These are phyloP conservation scores for Tetramorium simillimum DNA, from an alignment of 1,140 invertebrate species.

Conservation along the genomic window DNA sequence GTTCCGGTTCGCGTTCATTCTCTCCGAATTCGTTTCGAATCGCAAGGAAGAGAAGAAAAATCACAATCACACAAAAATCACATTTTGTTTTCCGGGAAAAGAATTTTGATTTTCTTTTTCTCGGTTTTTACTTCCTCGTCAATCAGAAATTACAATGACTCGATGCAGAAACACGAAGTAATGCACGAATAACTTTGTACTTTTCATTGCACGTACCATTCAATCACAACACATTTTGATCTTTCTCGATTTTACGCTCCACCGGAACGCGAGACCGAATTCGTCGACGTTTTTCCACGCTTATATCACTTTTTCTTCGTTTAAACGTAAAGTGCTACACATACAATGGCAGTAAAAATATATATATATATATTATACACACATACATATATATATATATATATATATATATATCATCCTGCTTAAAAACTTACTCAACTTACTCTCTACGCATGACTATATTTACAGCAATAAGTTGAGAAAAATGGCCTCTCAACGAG, in stretches of 20 bases:
- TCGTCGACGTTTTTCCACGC: slow-evolving; percentile 53
- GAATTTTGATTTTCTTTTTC: slow-evolving; percentile 42
- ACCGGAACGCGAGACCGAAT: slow-evolving; percentile 69
- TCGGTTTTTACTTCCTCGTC: slow-evolving; percentile 22
- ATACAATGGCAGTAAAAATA: slow-evolving; percentile 77
- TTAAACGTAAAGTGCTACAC: slow-evolving; percentile 79
- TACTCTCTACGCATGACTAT: slow-evolving; percentile 76
- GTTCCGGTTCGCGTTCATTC: slow-evolving; percentile 60
- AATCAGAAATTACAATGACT: slow-evolving; percentile 10
- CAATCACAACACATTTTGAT: slow-evolving; percentile 50
- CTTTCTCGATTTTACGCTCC: neutral
- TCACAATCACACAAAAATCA: slow-evolving; percentile 49
- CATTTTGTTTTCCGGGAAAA: slow-evolving; percentile 30
- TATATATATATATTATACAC: neutral
- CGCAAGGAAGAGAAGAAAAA: slow-evolving; percentile 25
- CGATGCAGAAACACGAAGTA: neutral
- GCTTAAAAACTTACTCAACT: slow-evolving; percentile 79
- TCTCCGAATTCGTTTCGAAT: slow-evolving; percentile 2
- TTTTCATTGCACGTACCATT: slow-evolving; percentile 39
- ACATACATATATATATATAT: slow-evolving; percentile 48
- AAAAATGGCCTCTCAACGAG: slow-evolving; percentile 80
- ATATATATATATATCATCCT: slow-evolving; percentile 76
- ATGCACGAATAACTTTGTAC: slow-evolving; percentile 43
- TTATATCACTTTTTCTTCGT: slow-evolving; percentile 65
- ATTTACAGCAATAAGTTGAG: slow-evolving; percentile 80